Percentiles rank a stretch among this genome's conserved stretches.
Conservation (phyloP, 2,113 vertebrate species). For the Rhinolophus ferrumequinum region DNA sequence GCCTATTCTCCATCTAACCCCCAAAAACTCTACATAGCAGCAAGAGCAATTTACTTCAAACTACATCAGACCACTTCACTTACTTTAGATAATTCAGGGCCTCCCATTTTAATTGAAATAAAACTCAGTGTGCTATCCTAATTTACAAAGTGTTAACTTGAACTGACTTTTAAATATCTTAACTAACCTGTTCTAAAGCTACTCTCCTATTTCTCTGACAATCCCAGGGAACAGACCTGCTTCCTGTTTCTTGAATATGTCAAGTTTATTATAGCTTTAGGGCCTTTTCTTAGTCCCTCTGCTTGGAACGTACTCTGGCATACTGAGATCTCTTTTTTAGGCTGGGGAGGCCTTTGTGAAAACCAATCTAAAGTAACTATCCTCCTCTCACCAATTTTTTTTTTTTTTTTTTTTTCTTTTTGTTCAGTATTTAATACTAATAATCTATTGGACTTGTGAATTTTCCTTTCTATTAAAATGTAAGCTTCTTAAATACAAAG, state of each 20-base stretch:
- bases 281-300: background rate
- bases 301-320: background rate
- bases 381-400: background rate
- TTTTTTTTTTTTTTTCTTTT: no score
- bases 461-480: background rate
- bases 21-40: background rate
- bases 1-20: background rate
- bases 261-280: background rate
- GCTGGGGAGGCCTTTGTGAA: background rate
- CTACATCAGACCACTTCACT: background rate
- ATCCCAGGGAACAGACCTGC: constrained; percentile 11
- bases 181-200: constrained; percentile 36
- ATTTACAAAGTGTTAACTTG: constrained; percentile 46
- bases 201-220: background rate
- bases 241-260: constrained; percentile 17
- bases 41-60: background rate
- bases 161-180: constrained; percentile 44
- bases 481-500: background rate
- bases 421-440: background rate
- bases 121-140: background rate
- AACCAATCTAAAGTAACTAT: background rate
- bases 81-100: constrained; percentile 49
- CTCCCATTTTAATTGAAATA: constrained; percentile 51
- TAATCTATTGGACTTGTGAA: background rate
- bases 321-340: background rate